Evolutionary conservation across 2,888 invertebrate species (phyloP).

Genomic region (Globia sparganii): DNA sequence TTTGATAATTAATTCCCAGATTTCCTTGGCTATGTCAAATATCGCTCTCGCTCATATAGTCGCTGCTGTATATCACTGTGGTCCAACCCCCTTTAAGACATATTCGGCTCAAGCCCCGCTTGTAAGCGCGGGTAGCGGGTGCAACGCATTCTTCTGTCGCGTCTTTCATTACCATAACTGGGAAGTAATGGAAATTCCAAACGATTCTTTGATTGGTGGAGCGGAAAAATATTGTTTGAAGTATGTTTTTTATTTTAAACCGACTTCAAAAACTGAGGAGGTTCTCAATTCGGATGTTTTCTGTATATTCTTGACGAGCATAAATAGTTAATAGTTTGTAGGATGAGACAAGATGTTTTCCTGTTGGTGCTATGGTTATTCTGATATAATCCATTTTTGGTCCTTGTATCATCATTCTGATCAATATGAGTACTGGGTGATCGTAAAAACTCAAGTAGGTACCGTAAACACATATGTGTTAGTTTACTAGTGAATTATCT

Average conservation of each 20-base stretch:
- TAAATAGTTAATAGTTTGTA: neutral
- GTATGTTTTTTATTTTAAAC: neutral
- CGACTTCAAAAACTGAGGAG: too few relatives aligned
- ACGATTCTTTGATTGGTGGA: conserved; percentile 30
- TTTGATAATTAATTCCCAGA: neutral
- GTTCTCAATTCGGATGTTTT: too few relatives aligned
- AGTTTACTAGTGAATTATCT: neutral
- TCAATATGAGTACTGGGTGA: too few relatives aligned
- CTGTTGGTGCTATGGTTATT: neutral
- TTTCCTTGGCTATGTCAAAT: neutral
- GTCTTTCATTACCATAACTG: conserved; percentile 33
- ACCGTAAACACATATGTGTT: neutral
- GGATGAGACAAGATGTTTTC: neutral
- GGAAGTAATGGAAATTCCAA: conserved; percentile 33
- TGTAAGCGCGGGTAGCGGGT: neutral
- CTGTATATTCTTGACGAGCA: neutral
- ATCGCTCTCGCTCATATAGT: neutral
- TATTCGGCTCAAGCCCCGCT: conserved; percentile 18
- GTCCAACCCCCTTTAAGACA: neutral
- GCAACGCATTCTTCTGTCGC: conserved; percentile 26
- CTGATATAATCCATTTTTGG: neutral
- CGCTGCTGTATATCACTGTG: conserved; percentile 16
- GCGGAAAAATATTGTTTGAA: conserved; percentile 27
- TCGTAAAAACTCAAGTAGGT: neutral
- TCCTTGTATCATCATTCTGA: neutral